phyloP scores from a whole-genome alignment of 64 coral and sea anemone genomes.

The Platygyra sinensis region DNA sequence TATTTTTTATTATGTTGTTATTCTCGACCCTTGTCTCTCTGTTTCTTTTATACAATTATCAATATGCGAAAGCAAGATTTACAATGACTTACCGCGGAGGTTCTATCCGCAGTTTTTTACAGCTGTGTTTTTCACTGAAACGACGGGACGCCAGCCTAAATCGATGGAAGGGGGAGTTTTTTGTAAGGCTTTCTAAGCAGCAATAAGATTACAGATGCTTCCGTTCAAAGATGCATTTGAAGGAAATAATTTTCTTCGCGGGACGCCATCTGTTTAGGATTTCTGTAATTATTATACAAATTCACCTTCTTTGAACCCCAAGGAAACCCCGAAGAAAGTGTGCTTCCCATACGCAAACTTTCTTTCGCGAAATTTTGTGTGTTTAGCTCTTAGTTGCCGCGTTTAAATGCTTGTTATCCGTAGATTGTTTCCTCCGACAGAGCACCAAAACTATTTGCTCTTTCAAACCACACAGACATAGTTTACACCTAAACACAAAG shows the following conservation, averaged over 20 bases:
- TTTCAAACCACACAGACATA: conserved; percentile 64
- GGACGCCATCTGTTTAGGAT: conserved; percentile 83
- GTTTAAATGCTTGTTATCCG: not conserved
- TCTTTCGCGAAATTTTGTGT: conserved; percentile 38
- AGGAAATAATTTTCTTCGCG: conserved; percentile 99
- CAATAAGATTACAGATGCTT: conserved; percentile 91
- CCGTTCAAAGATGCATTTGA: conserved; percentile 88
- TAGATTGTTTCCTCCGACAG: conserved; percentile 8
- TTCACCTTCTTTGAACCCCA: conserved; percentile 38
- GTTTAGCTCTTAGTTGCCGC: conserved; percentile 9
- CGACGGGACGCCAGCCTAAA: conserved; percentile 35
- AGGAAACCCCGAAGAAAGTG: conserved; percentile 23
- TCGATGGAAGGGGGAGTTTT: conserved; percentile 29
- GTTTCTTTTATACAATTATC: conserved; percentile 98
- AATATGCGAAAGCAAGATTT: conserved; percentile 82
- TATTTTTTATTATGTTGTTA: conserved; percentile 99
- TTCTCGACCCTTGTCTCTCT: conserved; percentile 84
- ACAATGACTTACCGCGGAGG: conserved; percentile 27
- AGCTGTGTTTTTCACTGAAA: conserved; percentile 29
- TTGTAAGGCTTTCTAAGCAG: conserved; percentile 70
- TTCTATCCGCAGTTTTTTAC: not conserved
- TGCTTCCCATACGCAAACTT: conserved; percentile 10
- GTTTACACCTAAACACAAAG: conserved; percentile 86
- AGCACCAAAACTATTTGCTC: conserved; percentile 55
- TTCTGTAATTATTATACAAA: conserved; percentile 82